A percentile compares a stretch with the other conserved stretches of the same genome.
phyloP scores from a whole-genome alignment of 2,113 vertebrate species.

The Raja brachyura region DNA sequence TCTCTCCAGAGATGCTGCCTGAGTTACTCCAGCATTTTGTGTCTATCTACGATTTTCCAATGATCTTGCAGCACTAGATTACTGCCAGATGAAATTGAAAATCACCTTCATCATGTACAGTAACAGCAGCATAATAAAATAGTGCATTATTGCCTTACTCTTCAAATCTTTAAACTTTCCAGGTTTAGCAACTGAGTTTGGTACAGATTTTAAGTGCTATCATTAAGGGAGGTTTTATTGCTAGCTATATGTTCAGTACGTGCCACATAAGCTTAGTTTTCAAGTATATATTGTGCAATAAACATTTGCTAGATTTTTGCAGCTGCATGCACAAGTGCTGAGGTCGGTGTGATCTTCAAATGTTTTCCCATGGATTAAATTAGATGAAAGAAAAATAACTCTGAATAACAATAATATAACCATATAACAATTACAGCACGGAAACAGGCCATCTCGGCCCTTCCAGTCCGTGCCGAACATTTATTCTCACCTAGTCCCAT shows the following conservation, averaged over 20 bases:
- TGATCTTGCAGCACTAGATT: neutral
- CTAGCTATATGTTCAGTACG: neutral
- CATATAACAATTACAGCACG: no score
- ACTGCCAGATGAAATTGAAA: neutral
- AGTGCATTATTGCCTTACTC: neutral
- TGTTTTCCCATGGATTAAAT: neutral
- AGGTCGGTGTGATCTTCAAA: neutral
- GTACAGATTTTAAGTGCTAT: neutral
- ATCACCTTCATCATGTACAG: neutral
- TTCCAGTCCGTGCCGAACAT: no score
- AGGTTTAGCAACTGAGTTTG: neutral
- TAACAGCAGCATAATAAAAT: neutral
- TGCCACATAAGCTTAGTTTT: neutral
- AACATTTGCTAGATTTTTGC: neutral
- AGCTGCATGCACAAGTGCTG: neutral
- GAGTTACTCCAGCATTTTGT: no score
- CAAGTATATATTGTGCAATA: neutral
- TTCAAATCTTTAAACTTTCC: conserved; percentile 23
- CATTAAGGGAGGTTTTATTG: neutral
- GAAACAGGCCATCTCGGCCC: no score
- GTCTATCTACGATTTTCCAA: no score
- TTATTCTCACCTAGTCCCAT: no score
- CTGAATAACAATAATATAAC: neutral
- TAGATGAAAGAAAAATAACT: neutral
- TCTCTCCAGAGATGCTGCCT: no score